Percentiles rank a stretch among this genome's conserved stretches.
These are phyloP conservation scores for Trinectes maculatus DNA, from an alignment of 2,113 vertebrate species.

Conservation along the genomic window DNA sequence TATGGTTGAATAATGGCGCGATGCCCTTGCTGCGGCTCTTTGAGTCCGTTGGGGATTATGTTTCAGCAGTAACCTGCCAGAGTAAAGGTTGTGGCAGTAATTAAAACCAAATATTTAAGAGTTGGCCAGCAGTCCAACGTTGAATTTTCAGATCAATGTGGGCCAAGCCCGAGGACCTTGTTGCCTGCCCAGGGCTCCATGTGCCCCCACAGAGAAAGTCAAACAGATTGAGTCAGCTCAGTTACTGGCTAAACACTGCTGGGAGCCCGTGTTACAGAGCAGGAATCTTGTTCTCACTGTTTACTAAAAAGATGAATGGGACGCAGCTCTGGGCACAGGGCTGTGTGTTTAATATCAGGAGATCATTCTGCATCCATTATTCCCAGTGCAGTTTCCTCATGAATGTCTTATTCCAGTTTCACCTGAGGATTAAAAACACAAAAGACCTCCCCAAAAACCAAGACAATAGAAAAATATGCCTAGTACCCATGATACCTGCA, in stretches of 20 bases:
- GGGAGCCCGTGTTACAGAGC: constrained; percentile 64
- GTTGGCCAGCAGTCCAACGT: constrained; percentile 59
- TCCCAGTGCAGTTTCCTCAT: constrained; percentile 15
- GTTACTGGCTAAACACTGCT: constrained; percentile 66
- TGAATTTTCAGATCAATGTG: constrained; percentile 79
- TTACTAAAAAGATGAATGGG: constrained; percentile 52
- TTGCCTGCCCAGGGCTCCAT: constrained; percentile 68
- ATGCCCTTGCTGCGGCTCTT: constrained; percentile 56
- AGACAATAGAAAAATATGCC: neutral
- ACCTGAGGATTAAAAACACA: constrained; percentile 2
- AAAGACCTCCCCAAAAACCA: neutral
- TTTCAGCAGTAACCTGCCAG: constrained; percentile 80
- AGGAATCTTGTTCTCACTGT: constrained; percentile 46
- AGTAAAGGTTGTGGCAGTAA: constrained; percentile 84
- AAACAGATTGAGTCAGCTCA: constrained; percentile 74
- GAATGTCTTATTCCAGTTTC: constrained; percentile 5
- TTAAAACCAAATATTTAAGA: constrained; percentile 86
- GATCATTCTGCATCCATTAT: constrained; percentile 20
- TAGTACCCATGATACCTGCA: neutral
- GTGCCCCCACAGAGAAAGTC: constrained; percentile 71
- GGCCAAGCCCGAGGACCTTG: constrained; percentile 67
- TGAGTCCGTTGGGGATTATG: constrained; percentile 73
- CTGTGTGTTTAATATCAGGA: constrained; percentile 14
- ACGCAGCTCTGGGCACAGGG: constrained; percentile 34
- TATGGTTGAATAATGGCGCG: constrained; percentile 68